Percentiles rank a stretch among this genome's conserved stretches.
Conservation (phyloP, 2,797 vertebrate genomes). For the Oreochromis grahami region DNA sequence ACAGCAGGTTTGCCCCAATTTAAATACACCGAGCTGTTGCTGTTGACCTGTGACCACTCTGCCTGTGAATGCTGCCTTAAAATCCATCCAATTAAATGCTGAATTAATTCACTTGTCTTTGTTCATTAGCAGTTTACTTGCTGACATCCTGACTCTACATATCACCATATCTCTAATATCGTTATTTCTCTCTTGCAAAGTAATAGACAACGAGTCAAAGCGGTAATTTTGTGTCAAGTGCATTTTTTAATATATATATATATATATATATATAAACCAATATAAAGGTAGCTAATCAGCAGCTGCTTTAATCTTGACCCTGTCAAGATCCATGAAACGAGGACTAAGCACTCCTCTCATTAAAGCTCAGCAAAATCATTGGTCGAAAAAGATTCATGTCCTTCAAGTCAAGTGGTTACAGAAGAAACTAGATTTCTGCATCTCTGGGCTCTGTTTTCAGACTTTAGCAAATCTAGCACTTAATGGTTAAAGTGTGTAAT, state of each 20-base stretch:
- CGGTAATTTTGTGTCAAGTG: background rate
- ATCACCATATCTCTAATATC: background rate
- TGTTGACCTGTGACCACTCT: background rate
- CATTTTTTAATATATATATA: background rate
- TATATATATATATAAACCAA: background rate
- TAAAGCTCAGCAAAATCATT: background rate
- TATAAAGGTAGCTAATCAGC: background rate
- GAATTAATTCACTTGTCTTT: background rate
- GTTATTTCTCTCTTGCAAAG: background rate
- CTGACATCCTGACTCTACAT: background rate
- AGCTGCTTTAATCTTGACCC: background rate
- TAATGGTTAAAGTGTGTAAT: background rate
- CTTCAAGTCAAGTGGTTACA: background rate
- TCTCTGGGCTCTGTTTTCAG: background rate
- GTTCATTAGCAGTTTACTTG: background rate
- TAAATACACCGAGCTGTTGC: background rate
- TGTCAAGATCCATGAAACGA: background rate
- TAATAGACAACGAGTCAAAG: background rate
- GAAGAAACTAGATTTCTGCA: background rate
- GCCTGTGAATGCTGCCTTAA: background rate
- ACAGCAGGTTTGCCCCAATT: background rate
- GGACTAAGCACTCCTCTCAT: background rate
- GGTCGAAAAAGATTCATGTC: background rate
- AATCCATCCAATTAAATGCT: constrained; percentile 4
- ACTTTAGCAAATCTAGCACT: background rate